These are phyloP conservation scores for Microchrysa polita DNA, from an alignment of 2,888 invertebrate genomes.

Conservation along the genomic window DNA sequence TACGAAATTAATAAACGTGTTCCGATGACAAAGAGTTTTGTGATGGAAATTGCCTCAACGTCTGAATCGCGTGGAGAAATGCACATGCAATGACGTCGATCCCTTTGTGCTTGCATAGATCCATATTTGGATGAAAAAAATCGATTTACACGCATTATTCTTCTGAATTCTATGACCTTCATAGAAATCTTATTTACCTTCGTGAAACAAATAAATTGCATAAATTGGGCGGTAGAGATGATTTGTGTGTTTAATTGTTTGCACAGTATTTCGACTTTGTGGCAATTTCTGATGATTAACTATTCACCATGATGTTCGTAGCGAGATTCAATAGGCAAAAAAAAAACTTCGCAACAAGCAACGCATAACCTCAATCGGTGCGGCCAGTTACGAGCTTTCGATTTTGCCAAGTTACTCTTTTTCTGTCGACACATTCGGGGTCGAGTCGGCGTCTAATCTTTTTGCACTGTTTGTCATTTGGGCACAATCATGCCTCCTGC, in stretches of 20 bases:
- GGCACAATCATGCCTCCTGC: neutral
- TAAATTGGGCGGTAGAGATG: no score
- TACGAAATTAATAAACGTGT: neutral
- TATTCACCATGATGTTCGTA: neutral
- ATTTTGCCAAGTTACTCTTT: no score
- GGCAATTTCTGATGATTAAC: no score
- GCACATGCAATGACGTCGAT: neutral
- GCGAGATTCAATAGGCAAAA: neutral
- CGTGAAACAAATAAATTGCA: no score
- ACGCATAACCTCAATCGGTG: conserved; percentile 34
- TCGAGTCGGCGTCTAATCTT: neutral
- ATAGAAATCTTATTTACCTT: conserved; percentile 2
- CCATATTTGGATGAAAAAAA: conserved; percentile 44
- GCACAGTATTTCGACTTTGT: no score
- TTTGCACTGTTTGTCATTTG: conserved; percentile 1
- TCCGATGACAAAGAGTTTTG: neutral
- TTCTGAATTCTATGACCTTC: conserved; percentile 16
- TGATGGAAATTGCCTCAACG: neutral
- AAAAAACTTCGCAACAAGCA: conserved; percentile 9
- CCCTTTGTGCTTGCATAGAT: conserved; percentile 8
- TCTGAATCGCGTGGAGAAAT: neutral
- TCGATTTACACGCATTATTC: conserved; percentile 33
- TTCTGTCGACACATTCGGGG: no score
- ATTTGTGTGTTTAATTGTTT: no score
- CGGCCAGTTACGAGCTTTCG: neutral